Evolutionary conservation across 2,888 invertebrate genomes (phyloP), one percentile per base, ranked within the genome.

Genomic region (Parochlus steinenii): DNA sequence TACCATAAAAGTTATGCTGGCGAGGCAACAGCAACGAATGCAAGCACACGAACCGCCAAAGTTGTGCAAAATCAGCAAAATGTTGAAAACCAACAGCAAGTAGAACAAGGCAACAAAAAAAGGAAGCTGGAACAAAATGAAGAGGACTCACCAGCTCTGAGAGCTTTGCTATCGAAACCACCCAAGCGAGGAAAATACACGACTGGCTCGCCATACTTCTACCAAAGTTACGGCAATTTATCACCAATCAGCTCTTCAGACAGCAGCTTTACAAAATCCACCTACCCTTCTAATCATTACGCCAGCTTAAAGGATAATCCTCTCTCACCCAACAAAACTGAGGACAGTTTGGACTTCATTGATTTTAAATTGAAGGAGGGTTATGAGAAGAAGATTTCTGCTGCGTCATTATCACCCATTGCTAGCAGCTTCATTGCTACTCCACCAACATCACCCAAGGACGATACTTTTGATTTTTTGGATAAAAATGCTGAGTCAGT

Each of bases 61-160:
- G 14, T 28, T 8, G 16, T 11, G 32, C 32, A 12, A 6, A 19
- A 7, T 18, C 19, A 30, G n/a, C n/a, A n/a, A n/a, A n/a, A n/a
- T n/a, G n/a, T n/a, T n/a, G n/a, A n/a, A n/a, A n/a, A n/a, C 11
- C 30, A 7, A 6, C 17, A 15, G 12, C 33, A 7, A 8, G 16
- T 28, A 14, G 6, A 10, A 18, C 14, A 16, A 26, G 34, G 22
- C 16, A 34, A 30, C 34, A 27, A 39, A 26, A 25, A 12, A 20
- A 27, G 25, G 31, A 33, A 27, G 10, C 31, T 10, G 4, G 18
- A 26, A 38, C 15, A 26, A 33, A 10, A n/a, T 20, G 10, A 18
- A 33, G 56, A 62, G 4, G 65, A 65, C 46, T 66, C 64, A 11
- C 64, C 70, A 10, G 71, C 71, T 26, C 50, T 74, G 14, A 61